Percentiles rank a stretch among this genome's conserved stretches.
These are phyloP conservation scores for Ranitomeya imitator DNA, from an alignment of 2,113 vertebrate genomes.

Conservation along the genomic window DNA sequence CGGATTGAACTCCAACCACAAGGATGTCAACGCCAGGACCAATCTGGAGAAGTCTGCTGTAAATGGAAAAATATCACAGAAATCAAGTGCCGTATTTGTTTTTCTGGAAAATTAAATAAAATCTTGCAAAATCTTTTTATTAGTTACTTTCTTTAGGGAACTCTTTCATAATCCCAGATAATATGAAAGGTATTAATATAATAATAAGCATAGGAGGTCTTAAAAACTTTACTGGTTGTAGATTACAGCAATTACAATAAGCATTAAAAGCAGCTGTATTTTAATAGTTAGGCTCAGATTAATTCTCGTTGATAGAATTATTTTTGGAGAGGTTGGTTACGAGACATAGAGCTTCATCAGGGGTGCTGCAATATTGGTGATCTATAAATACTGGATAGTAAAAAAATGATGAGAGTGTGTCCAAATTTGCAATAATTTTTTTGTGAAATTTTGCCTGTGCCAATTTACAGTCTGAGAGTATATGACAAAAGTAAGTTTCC, in stretches of 20 bases:
- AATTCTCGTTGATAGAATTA: neutral
- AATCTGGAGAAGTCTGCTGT: slow-evolving; percentile 12
- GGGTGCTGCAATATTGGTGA: neutral
- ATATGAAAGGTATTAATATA: neutral
- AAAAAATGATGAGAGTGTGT: neutral
- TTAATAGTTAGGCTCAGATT: neutral
- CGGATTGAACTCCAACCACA: slow-evolving; percentile 43
- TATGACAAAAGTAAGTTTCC: neutral
- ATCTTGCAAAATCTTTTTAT: neutral
- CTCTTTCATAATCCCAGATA: neutral
- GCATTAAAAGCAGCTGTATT: neutral
- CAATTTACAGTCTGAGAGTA: neutral
- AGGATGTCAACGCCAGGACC: slow-evolving; percentile 11
- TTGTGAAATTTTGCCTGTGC: neutral
- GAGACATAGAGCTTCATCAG: neutral
- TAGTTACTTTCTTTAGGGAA: neutral
- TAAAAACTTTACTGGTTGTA: neutral
- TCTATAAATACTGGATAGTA: neutral
- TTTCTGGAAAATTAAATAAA: slow-evolving; percentile 35
- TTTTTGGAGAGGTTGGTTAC: neutral
- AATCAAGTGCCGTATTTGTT: slow-evolving; percentile 33
- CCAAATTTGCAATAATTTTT: neutral
- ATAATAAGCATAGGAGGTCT: neutral
- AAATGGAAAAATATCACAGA: slow-evolving; percentile 26
- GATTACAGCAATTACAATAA: neutral